These are phyloP conservation scores for Nysson spinosus DNA, from an alignment of 2,888 invertebrate species.

Conservation along the genomic window DNA sequence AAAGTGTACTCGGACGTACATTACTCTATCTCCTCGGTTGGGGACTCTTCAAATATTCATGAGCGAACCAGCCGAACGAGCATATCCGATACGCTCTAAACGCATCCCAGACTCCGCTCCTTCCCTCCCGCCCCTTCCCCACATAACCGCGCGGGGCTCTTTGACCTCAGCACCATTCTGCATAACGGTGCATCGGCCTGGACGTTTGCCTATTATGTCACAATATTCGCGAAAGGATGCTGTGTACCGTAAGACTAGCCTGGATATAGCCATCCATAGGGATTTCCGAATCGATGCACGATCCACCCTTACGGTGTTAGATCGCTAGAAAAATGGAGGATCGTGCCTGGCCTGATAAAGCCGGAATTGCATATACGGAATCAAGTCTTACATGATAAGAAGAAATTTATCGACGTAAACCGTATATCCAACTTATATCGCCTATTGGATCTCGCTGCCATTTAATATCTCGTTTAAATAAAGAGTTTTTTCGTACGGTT, in stretches of 20 bases:
- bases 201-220: conserved; percentile 70
- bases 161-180: conserved; percentile 68
- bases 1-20: conserved; percentile 12
- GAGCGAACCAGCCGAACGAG: conserved; percentile 48
- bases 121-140: conserved; percentile 44
- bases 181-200: conserved; percentile 73
- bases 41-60: conserved; percentile 50
- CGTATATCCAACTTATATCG: no score
- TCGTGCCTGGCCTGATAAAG: conserved; percentile 10
- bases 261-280: conserved; percentile 12
- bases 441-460: no score
- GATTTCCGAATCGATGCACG: conserved; percentile 23
- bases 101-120: conserved; percentile 46
- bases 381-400: no score
- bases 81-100: conserved; percentile 48
- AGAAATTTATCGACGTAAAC: no score
- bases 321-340: neutral
- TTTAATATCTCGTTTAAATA: no score
- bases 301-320: conserved; percentile 6
- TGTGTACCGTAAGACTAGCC: conserved; percentile 43
- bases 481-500: no score
- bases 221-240: conserved; percentile 55
- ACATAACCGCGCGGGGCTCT: no score
- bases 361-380: neutral
- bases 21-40: neutral